Conservation (phyloP, 2,888 invertebrate genomes). For the Pseudococcus jackbeardsleyi region DNA sequence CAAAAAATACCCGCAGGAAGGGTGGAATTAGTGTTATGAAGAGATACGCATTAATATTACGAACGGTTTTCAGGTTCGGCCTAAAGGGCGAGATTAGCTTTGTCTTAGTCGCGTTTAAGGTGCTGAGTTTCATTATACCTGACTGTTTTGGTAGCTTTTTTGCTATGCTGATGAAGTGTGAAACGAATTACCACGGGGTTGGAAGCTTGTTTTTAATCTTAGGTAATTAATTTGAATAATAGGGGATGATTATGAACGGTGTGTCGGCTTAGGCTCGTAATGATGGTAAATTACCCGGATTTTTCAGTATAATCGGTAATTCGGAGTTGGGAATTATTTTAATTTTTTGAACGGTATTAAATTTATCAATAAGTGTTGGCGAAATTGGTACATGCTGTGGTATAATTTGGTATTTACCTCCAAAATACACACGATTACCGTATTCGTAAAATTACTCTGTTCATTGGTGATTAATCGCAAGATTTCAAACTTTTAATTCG, state of each 20-base stretch:
- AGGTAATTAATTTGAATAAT: background rate
- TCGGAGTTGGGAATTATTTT: background rate
- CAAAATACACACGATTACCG: too few relatives aligned
- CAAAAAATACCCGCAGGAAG: conserved; percentile 11
- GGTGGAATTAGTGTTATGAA: background rate
- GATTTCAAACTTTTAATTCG: too few relatives aligned
- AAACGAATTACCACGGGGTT: background rate
- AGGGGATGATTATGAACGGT: background rate
- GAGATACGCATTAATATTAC: conserved; percentile 24
- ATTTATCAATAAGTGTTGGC: too few relatives aligned
- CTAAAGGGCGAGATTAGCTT: background rate
- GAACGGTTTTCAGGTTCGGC: background rate
- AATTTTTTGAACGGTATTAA: too few relatives aligned
- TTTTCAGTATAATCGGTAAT: background rate
- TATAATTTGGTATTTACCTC: too few relatives aligned
- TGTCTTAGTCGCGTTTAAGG: conserved; percentile 4
- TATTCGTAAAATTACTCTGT: too few relatives aligned
- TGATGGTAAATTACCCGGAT: background rate
- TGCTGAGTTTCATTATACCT: background rate
- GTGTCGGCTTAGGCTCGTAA: background rate
- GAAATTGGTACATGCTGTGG: too few relatives aligned
- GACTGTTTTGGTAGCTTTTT: background rate
- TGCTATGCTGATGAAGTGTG: background rate
- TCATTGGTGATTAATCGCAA: too few relatives aligned
- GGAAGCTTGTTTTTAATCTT: background rate